Base-by-base conservation (phyloP, 37 sponge, comb jelly and placozoan species). In the Cladorhizidae sp. region DNA sequence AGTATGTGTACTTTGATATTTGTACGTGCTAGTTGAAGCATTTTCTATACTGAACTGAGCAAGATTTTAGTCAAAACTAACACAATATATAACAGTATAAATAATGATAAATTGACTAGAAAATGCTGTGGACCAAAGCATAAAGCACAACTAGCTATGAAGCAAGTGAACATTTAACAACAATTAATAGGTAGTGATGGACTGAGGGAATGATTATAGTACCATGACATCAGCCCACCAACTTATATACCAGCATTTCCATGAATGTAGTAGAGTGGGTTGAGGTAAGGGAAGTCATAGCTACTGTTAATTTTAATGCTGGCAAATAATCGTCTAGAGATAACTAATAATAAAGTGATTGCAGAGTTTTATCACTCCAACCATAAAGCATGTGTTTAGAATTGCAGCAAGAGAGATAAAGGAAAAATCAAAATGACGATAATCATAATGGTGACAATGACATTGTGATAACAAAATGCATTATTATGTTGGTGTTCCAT, bases 301-400 rank as follows among this genome's bases (percentile, higher is more conserved):
- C 95, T 92, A 29, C 86, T 92, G 83, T 94, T 92, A 21, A 94
- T 92, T 0, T 94, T 92, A 22, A 94, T 85, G 28, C 38, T 91
- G 70, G 2, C 95, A 54, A 0, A 76, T 68, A 7, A 69, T 52
- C 88, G 91, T 88, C 95, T 92, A 94, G 11, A 78, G 28, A 92
- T 92, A 94, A 42, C 88, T 57, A 20, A 94, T 25, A 31, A 81
- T 25, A n/a, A 94, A 33, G 83, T 94, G 95, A 80, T 84, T 88
- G 57, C 85, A 83, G 39, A 94, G 56, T 43, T 81, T 31, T 1
- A 91, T 61, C 0, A 91, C 43, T 6, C 89, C 92, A 56, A 91
- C 76, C 45, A 94, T 36, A 80, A 94, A 91, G 1, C 95, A 92
- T 14, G 33, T 72, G 1, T 92, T 92, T n/a, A 94, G 83, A 28